These are phyloP conservation scores for Onthophagus taurus DNA, from an alignment of 1,140 invertebrate genomes.

Conservation along the genomic window DNA sequence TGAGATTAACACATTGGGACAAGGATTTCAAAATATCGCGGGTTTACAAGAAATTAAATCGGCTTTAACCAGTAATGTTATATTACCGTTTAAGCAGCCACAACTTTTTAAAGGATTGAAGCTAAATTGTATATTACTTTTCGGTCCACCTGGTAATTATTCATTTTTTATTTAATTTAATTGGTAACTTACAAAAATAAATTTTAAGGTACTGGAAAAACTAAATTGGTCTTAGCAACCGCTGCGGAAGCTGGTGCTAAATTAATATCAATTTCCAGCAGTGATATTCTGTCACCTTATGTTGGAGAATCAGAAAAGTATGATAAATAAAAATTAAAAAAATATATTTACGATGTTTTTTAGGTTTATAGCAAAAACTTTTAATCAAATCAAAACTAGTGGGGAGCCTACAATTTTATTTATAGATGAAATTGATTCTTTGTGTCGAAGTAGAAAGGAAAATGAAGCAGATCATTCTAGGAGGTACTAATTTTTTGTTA, in stretches of 20 bases:
- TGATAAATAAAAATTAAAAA: slow-evolving; percentile 3
- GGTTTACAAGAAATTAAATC: slow-evolving; percentile 21
- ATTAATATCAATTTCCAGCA: slow-evolving; percentile 45
- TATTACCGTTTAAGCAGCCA: slow-evolving; percentile 31
- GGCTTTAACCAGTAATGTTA: slow-evolving; percentile 16
- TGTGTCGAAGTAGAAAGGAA: slow-evolving; percentile 42
- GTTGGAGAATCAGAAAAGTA: slow-evolving; percentile 53
- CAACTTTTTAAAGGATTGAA: slow-evolving; percentile 27
- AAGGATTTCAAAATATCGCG: slow-evolving; percentile 27
- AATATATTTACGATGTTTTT: slow-evolving; percentile 11
- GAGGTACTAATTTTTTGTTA: slow-evolving; percentile 25
- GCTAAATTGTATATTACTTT: slow-evolving; percentile 49
- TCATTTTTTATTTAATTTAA: too few species aligned
- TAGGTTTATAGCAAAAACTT: slow-evolving; percentile 42
- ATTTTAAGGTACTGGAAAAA: slow-evolving; percentile 66
- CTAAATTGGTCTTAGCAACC: slow-evolving; percentile 49
- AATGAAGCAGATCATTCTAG: slow-evolving; percentile 45
- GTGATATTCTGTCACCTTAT: slow-evolving; percentile 46
- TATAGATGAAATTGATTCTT: slow-evolving; percentile 51
- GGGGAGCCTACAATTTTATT: slow-evolving; percentile 42
- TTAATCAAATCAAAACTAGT: slow-evolving; percentile 36
- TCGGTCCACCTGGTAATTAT: slow-evolving; percentile 65
- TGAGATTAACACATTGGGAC: slow-evolving; percentile 19
- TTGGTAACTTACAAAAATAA: too few species aligned
- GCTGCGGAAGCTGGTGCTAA: slow-evolving; percentile 42